A percentile compares a stretch with the other conserved stretches of the same genome.
These are phyloP conservation scores for Callyntrura sp. DNA, from an alignment of 2,888 invertebrate species.

Conservation along the genomic window DNA sequence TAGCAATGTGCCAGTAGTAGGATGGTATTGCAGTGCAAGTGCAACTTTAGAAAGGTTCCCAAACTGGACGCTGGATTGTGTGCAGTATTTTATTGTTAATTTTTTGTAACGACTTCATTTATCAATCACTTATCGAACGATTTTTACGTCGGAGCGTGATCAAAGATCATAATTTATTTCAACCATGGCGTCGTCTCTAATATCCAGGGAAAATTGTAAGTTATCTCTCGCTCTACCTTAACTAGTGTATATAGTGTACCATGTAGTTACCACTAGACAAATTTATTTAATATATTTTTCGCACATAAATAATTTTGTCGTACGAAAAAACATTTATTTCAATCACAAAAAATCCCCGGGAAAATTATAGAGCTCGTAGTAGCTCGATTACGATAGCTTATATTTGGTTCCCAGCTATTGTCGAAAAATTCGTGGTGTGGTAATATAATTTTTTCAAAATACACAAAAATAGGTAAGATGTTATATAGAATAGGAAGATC, in stretches of 20 bases:
- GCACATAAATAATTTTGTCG: not conserved
- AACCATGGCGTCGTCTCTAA: slow-evolving; percentile 68
- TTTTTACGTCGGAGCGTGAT: slow-evolving; percentile 47
- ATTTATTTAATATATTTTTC: not conserved
- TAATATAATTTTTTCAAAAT: no score
- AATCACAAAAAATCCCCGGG: not conserved
- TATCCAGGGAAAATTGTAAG: slow-evolving; percentile 78
- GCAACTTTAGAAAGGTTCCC: slow-evolving; percentile 61
- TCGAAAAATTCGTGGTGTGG: no score
- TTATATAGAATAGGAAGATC: no score
- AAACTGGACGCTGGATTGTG: slow-evolving; percentile 24
- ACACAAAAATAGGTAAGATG: no score
- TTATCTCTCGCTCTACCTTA: not conserved
- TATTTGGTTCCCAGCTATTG: no score
- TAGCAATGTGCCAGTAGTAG: slow-evolving; percentile 57
- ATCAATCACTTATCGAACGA: slow-evolving; percentile 66
- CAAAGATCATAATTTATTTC: slow-evolving; percentile 55
- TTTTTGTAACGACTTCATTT: slow-evolving; percentile 64
- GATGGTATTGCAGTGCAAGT: slow-evolving; percentile 63
- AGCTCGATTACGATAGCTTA: no score
- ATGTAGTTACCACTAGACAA: not conserved
- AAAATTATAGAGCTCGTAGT: not conserved
- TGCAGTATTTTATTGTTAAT: slow-evolving; percentile 17
- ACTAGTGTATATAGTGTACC: not conserved
- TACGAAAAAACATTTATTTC: not conserved